A percentile compares a stretch with the other conserved stretches of the same genome.
Conservation (phyloP, 1,140 invertebrate genomes). For the Drosophila pseudoananassae region DNA sequence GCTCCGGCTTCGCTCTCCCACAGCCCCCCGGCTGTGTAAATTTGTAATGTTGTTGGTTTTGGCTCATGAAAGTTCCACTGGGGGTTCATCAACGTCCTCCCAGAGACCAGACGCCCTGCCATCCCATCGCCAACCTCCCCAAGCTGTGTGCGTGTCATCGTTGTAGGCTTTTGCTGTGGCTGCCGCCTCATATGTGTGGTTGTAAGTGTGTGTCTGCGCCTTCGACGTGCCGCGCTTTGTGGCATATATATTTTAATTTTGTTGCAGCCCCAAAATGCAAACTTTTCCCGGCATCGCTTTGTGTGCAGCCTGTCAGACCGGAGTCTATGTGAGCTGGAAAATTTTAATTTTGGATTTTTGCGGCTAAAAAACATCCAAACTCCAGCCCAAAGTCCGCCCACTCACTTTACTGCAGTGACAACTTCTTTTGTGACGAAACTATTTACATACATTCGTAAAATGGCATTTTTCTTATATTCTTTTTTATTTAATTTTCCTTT, state of each 20-base stretch:
- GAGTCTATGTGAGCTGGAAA: conserved; percentile 46
- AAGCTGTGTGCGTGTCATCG: conserved; percentile 25
- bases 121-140: not conserved
- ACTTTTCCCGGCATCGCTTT: conserved; percentile 53
- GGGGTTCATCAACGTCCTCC: conserved; percentile 49
- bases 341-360: conserved; percentile 76
- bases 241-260: conserved; percentile 80
- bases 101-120: not conserved
- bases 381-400: not conserved
- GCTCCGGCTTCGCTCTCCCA: conserved; percentile 1
- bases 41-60: conserved; percentile 60
- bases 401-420: conserved; percentile 59
- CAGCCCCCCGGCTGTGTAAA: conserved; percentile 39
- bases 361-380: conserved; percentile 15
- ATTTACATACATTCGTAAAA: conserved; percentile 68
- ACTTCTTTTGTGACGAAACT: conserved; percentile 67
- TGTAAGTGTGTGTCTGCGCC: conserved; percentile 47
- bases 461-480: conserved; percentile 62
- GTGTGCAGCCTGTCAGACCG: conserved; percentile 11
- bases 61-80: conserved; percentile 53
- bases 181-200: conserved; percentile 28
- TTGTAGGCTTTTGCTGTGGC: conserved; percentile 72
- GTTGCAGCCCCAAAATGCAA: conserved; percentile 69
- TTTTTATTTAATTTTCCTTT: not conserved
- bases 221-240: conserved; percentile 72